Evolutionary conservation across 2,113 vertebrate genomes (phyloP).

Genomic region (Prolemur simus): DNA sequence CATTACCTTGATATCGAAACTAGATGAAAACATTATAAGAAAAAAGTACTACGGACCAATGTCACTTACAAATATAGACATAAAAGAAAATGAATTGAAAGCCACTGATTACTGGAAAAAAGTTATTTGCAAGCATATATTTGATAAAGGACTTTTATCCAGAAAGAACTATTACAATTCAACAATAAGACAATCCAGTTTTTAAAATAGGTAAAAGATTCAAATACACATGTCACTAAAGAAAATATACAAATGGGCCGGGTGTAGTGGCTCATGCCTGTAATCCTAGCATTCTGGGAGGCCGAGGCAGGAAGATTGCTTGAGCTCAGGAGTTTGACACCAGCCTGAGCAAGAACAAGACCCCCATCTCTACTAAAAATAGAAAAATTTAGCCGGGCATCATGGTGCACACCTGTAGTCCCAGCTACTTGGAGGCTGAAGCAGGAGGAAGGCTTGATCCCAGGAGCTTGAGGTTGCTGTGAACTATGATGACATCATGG

Average conservation of each 20-base stretch:
- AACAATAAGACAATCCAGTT: background rate
- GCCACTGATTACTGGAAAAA: background rate
- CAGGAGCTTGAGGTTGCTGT: background rate
- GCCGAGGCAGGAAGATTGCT: too few relatives aligned
- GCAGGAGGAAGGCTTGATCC: background rate
- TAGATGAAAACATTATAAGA: background rate
- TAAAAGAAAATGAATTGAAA: background rate
- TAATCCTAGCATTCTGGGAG: too few relatives aligned
- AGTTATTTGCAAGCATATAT: background rate
- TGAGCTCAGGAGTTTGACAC: too few relatives aligned
- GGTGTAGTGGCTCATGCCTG: too few relatives aligned
- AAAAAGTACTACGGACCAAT: background rate
- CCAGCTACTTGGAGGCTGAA: too few relatives aligned
- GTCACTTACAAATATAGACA: background rate
- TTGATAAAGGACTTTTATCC: background rate
- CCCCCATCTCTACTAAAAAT: too few relatives aligned
- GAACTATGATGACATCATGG: background rate
- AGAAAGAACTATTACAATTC: conserved; percentile 15
- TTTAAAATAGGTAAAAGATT: background rate
- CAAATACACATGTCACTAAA: background rate
- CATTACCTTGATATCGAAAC: background rate
- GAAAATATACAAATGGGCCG: background rate
- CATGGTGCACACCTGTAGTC: too few relatives aligned
- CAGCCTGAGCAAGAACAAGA: too few relatives aligned
- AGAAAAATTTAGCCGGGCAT: too few relatives aligned